Percentiles rank a stretch among this genome's conserved stretches.
These are phyloP conservation scores for Papilio polytes DNA, from an alignment of 1,140 invertebrate species.

Conservation along the genomic window DNA sequence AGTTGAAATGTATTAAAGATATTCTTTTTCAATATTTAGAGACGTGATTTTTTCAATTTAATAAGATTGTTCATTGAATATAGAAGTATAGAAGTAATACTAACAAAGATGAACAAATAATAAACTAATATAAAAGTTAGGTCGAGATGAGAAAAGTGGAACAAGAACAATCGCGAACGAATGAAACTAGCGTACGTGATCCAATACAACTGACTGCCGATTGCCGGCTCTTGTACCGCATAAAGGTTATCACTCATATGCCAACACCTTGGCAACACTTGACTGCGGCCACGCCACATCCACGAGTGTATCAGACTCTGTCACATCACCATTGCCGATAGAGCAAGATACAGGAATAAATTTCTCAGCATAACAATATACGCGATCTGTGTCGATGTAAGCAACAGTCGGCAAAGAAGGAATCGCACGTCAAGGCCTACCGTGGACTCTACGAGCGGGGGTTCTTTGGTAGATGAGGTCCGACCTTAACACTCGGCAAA, in stretches of 20 bases:
- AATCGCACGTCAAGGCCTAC: no score
- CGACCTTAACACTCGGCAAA: background rate
- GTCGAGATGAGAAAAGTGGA: constrained; percentile 22
- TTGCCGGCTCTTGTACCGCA: background rate
- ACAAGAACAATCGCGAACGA: constrained; percentile 27
- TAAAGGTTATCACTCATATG: background rate
- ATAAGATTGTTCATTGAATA: background rate
- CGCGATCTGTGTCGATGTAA: no score
- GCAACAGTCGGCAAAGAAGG: no score
- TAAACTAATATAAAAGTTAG: constrained; percentile 29
- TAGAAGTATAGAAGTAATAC: background rate
- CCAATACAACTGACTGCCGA: constrained; percentile 24
- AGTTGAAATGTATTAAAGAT: no score
- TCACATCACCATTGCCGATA: background rate
- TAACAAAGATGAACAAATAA: constrained; percentile 21
- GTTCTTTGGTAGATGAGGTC: background rate
- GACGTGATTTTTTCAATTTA: background rate
- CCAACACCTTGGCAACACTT: background rate
- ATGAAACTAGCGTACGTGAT: constrained; percentile 29
- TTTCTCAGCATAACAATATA: background rate
- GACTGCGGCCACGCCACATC: background rate
- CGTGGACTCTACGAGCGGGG: no score
- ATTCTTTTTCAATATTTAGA: no score
- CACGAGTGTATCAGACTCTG: background rate
- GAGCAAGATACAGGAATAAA: background rate